A percentile compares a stretch with the other conserved stretches of the same genome.
These are phyloP conservation scores for Drosophila hamatofila DNA, from an alignment of 2,888 invertebrate genomes.

Conservation along the genomic window DNA sequence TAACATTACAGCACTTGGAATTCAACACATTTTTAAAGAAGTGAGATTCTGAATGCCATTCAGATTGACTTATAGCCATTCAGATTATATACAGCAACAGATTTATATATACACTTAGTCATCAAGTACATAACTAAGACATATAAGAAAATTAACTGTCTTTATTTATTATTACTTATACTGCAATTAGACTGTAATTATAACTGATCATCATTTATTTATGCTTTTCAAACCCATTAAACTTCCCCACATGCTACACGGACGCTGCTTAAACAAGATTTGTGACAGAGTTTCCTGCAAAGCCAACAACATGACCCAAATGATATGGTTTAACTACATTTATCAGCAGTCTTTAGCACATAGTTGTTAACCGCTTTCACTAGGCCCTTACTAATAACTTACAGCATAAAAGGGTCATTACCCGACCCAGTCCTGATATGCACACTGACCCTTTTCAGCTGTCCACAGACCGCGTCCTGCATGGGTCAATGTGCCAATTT, in stretches of 20 bases:
- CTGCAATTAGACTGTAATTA: background rate
- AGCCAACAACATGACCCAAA: background rate
- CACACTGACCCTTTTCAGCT: constrained; percentile 6
- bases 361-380: constrained; percentile 41
- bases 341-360: constrained; percentile 30
- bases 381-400: constrained; percentile 41
- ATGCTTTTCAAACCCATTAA: background rate
- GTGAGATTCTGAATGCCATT: too few relatives aligned
- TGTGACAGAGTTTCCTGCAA: constrained; percentile 1
- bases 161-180: background rate
- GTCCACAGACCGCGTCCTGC: constrained; percentile 44
- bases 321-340: constrained; percentile 30
- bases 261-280: background rate
- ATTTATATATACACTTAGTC: too few relatives aligned
- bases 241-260: background rate
- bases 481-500: constrained; percentile 78
- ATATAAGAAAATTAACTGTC: too few relatives aligned
- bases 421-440: constrained; percentile 20
- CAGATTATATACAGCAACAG: too few relatives aligned
- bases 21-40: background rate
- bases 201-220: background rate
- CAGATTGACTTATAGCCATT: too few relatives aligned
- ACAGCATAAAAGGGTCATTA: constrained; percentile 50
- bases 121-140: too few relatives aligned
- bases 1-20: constrained; percentile 12